Evolutionary conservation across 1,140 invertebrate species (phyloP), one percentile per base, ranked within the genome.

Genomic region (Chelonus insularis): DNA sequence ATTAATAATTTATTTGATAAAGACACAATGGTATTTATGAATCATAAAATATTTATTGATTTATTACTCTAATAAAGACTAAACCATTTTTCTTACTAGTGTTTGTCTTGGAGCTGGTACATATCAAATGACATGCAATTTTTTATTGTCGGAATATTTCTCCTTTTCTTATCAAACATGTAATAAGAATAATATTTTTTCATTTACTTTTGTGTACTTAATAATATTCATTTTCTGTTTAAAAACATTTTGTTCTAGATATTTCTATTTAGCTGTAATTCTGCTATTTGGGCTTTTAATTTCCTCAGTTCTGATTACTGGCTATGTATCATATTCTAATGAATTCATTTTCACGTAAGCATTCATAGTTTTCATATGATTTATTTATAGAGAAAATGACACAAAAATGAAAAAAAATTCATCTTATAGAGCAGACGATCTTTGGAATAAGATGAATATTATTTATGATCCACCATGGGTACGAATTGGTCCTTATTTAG

Each of bases 31-130:
- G 81, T 82, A 77, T 37, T 64, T 60, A 62, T 29, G 18, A 14
- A 36, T 1, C 48, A 6, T 23, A 25, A 23, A 21, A 37, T 37
- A 12, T 25, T 37, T 37, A 18, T 36, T 54, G n/a, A n/a, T n/a
- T n/a, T 54, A 36, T 2, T 16, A 54, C 18, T 36, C 12, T 36
- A 18, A n/a, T n/a, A 14, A 0, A 36, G 16, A 37, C 36, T 32
- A 37, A 39, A 18, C 18, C 55, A 55, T 57, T 60, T 14, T 67
- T 52, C 43, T 37, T 71, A 54, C 20, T 65, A 88, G 87, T 93
- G 92, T 67, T 82, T 92, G 77, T 86, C 86, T 4, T 92, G 90
- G 88, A 87, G 88, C 18, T 94, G 92, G 92, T 94, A 92, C 67
- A 68, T 94, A 41, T 87, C 91, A 11, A 87, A 87, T 57, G 92